phyloP scores from a whole-genome alignment of 2,113 vertebrate genomes.

The Nestor notabilis region DNA sequence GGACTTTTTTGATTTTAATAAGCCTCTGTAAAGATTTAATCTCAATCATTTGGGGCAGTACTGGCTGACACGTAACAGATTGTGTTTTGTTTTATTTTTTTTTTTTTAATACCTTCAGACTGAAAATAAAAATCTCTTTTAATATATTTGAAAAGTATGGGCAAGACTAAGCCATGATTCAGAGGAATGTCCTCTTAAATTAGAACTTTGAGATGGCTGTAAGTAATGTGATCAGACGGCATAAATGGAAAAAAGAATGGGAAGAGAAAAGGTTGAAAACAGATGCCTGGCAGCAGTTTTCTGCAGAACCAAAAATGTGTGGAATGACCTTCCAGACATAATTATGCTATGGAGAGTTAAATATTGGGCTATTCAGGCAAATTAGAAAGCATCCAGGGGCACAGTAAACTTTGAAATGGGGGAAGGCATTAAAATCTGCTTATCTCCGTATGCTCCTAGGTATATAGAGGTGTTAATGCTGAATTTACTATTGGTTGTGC shows the following conservation, averaged over 20 bases:
- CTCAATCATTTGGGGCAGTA: neutral
- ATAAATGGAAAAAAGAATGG: constrained; percentile 30
- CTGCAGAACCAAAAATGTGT: constrained; percentile 23
- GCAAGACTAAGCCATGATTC: constrained; percentile 29
- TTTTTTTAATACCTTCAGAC: neutral
- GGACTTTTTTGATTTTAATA: neutral
- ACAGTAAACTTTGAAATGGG: neutral
- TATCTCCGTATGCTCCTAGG: neutral
- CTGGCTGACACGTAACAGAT: neutral
- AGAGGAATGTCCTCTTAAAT: constrained; percentile 62
- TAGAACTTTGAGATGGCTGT: constrained; percentile 16
- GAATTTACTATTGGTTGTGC: neutral
- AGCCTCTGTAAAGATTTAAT: neutral
- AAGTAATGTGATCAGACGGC: constrained; percentile 61
- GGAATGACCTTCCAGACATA: constrained; percentile 6
- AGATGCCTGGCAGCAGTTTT: constrained; percentile 41
- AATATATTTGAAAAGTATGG: neutral
- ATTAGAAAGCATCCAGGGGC: neutral
- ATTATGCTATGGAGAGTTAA: constrained; percentile 5
- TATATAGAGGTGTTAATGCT: neutral
- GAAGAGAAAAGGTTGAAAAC: constrained; percentile 41
- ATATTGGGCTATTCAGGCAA: neutral
- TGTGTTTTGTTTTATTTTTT: neutral
- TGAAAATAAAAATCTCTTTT: neutral
- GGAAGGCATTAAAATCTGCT: neutral